Evolutionary conservation across 2,888 invertebrate genomes (phyloP), one percentile per base, ranked within the genome.

Genomic region (Phyllotreta striolata): DNA sequence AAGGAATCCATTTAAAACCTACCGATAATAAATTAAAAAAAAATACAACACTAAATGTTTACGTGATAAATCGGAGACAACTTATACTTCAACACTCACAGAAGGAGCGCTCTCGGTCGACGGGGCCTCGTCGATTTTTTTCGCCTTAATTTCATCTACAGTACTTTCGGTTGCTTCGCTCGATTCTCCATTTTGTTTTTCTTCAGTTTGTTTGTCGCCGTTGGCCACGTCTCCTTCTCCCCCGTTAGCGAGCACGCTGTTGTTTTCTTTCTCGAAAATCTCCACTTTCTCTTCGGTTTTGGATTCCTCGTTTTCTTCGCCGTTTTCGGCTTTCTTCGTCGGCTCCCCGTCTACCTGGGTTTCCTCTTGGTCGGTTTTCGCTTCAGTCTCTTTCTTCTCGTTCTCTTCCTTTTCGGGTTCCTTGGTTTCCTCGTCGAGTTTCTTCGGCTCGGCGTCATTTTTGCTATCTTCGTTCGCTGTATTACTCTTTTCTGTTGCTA

Each of bases 121-220:
- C 10, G 63, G 35, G 43, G 68, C 64, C 14, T 83, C 81, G 57
- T 85, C 81, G 43, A 86, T 82, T 67, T 85, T 83, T 81, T 87
- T 87, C 24, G 84, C 84, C 81, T 86, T 86, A 71, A 86, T 85
- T 66, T 86, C 86, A 79, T 75, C 69, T 72, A 75, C 57, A 8
- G 49, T 67, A 13, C 63, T 64, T 13, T 67, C 68, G 8, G 58
- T 55, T 10, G 64, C 68, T 60, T 74, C 73, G 6, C 66, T 70
- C 9, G 64, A 58, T 58, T 66, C 66, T 10, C 68, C 71, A 55
- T 70, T 73, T 56, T 71, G 72, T 65, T 74, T 70, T 14, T 66
- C 63, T 58, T 68, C 72, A 35, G 55, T 61, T 8, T 37, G 35
- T 3, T 56, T 40, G 7, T 64, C 67, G 13, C 71, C 73, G 55